Evolutionary conservation across 1,140 invertebrate genomes (phyloP), one percentile per base, ranked within the genome.

Genomic region (Varroa destructor): DNA sequence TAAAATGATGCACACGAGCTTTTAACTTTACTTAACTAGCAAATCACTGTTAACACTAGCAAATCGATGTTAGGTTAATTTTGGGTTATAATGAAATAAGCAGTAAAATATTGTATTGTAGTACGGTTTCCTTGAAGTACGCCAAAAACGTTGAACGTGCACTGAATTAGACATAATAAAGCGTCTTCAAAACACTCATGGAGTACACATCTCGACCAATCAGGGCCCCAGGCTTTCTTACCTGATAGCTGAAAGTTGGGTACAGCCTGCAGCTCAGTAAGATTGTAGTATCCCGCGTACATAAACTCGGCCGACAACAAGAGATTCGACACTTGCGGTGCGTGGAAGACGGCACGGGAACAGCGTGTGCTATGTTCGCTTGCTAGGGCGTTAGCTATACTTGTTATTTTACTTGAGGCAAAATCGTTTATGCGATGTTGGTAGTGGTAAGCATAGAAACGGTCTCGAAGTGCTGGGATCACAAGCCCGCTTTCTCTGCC

Each of bases 321-420:
- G 12, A 67, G 36, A 8, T 67, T 67, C 61, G 61, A 67, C 14
- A 67, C 61, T 37, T 67, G 61, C 40, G 61, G 61, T 12, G 61
- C 61, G 61, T 67, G 61, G 37, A 67, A 67, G 12, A 67, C 61
- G 12, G 61, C 14, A 12, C 61, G 12, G 3, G 61, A 67, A 8
- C 61, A 67, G 36, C 61, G 61, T 46, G 61, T 67, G 37, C 37
- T 67, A 37, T 67, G 61, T 67, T 67, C 61, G 40, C 46, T 40
- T 12, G 61, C 61, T 12, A 67, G 8, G 40, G 37, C 61, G 12
- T 40, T 40, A 37, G 61, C 61, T 1, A 67, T 67, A 43, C 40
- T 67, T 40, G 46, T 67, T 12, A 67, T 67, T 67, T 67, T 67
- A 14, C 46, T 67, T 8, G 61, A 67, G 14, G 61, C 61, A 37